Base-by-base conservation (phyloP, 2,797 vertebrate species). In the Mareca penelope region DNA sequence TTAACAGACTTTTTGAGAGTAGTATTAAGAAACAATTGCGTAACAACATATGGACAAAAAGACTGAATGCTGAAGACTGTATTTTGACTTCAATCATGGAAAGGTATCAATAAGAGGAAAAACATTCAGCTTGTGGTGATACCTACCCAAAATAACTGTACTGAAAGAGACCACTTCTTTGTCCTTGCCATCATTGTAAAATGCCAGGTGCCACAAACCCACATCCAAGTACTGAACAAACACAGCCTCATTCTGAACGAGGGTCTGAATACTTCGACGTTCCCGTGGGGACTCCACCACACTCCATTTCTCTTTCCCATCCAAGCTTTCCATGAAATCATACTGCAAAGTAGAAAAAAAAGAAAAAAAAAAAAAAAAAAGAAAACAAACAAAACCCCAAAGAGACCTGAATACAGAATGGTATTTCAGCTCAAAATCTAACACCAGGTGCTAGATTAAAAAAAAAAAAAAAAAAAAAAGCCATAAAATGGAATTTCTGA, bases 271-370 rank as follows among this genome's bases (percentile, higher is more conserved):
- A 95, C 99, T 99, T 40, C 99, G 98, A 12, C 99, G 98, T 28
- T 99, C 99, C 78, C 99, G 97, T 0, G 99, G 99, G 4, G 99
- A 98, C 96, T 99, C 99, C 12, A 99, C 99, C 95, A 99, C 99
- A 1, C 99, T 99, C 99, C 99, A 99, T 96, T 99, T 99, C 98
- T 99, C 99, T 78, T 99, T 99, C 52, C 99, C 99, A 7, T 99
- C 99, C 97, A 99, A 97, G 15, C 99, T 98, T 67, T 99, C 99
- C 99, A 99, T 99, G 93, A 99, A 99, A 96, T 99, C 99, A 52
- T 99, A 99, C 99, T 99, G 96, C 39, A 80, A 68, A 39, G 59
- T 6, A 35, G 8, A 35, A 31, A 56, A 4, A 0, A 10, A 23
- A 53, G 16, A 15, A 7, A 15, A 9, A 31, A 7, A 7, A 15